Percentiles rank a stretch among this genome's conserved stretches.
Conservation (phyloP, 2,113 vertebrate genomes). For the Scalopus aquaticus region DNA sequence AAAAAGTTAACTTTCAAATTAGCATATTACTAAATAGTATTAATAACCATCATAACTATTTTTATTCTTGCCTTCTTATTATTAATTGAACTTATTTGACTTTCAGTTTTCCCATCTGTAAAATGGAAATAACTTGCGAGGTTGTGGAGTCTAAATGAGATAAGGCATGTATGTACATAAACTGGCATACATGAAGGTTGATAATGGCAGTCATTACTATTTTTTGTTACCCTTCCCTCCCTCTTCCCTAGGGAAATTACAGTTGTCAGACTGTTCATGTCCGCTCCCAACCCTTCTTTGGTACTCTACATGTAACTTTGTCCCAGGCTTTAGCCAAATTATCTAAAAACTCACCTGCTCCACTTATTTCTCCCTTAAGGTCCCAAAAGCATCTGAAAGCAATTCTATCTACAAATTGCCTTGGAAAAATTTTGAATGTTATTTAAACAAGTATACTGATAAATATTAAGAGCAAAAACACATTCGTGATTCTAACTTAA, state of each 20-base stretch:
- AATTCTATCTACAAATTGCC: background rate
- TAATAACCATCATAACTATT: background rate
- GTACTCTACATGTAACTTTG: background rate
- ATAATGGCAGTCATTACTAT: background rate
- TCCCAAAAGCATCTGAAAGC: background rate
- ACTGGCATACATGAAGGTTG: background rate
- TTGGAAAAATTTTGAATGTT: background rate
- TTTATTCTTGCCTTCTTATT: background rate
- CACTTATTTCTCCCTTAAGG: background rate
- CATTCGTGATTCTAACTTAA: background rate
- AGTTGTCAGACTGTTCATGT: background rate
- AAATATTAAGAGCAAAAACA: conserved; percentile 21
- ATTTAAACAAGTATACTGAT: conserved; percentile 2
- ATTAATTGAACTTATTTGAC: conserved; percentile 20
- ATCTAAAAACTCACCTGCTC: background rate
- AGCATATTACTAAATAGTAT: background rate
- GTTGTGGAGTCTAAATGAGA: background rate
- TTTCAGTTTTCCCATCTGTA: background rate
- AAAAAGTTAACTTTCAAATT: conserved; percentile 2
- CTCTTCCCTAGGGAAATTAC: background rate
- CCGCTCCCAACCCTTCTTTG: background rate
- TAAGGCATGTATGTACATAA: background rate
- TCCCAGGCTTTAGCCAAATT: background rate
- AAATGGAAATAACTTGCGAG: background rate
- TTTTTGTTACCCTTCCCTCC: background rate